These are phyloP conservation scores for Drosophila nr. medialis DNA, from an alignment of 2,888 invertebrate species.

Conservation along the genomic window DNA sequence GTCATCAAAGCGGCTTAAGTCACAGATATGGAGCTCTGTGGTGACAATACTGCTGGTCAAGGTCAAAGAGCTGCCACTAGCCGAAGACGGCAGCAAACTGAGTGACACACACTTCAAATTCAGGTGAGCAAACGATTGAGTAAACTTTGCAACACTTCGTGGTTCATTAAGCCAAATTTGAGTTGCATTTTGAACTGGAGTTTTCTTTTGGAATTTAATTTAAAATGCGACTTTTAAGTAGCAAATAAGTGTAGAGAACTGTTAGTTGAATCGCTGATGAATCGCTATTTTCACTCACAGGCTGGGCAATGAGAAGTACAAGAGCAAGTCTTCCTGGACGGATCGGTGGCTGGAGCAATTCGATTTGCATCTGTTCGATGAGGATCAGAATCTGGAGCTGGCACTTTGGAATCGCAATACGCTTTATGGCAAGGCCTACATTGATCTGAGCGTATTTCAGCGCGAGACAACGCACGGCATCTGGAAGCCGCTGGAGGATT, in stretches of 20 bases:
- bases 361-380: slow-evolving; percentile 97
- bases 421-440: slow-evolving; percentile 88
- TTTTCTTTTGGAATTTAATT: not conserved
- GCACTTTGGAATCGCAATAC: slow-evolving; percentile 89
- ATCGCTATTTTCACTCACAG: slow-evolving; percentile 84
- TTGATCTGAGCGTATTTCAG: slow-evolving; percentile 93
- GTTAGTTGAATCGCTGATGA: not conserved
- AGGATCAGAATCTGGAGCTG: slow-evolving; percentile 95
- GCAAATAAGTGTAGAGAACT: not conserved
- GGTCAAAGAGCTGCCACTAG: slow-evolving; percentile 95
- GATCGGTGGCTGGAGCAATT: slow-evolving; percentile 98
- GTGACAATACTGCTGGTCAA: slow-evolving; percentile 99
- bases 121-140: slow-evolving; percentile 87
- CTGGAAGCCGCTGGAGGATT: slow-evolving; percentile 95
- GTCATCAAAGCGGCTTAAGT: slow-evolving; percentile 93
- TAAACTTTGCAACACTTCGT: not conserved
- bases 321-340: slow-evolving; percentile 95
- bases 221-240: not conserved
- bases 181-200: not conserved
- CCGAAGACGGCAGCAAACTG: slow-evolving; percentile 92
- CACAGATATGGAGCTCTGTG: slow-evolving; percentile 98
- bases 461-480: slow-evolving; percentile 96
- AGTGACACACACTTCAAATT: slow-evolving; percentile 98
- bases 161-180: not conserved
- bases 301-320: slow-evolving; percentile 98